These are phyloP conservation scores for Drosophila conformis DNA, from an alignment of 2,888 invertebrate species.

Conservation along the genomic window DNA sequence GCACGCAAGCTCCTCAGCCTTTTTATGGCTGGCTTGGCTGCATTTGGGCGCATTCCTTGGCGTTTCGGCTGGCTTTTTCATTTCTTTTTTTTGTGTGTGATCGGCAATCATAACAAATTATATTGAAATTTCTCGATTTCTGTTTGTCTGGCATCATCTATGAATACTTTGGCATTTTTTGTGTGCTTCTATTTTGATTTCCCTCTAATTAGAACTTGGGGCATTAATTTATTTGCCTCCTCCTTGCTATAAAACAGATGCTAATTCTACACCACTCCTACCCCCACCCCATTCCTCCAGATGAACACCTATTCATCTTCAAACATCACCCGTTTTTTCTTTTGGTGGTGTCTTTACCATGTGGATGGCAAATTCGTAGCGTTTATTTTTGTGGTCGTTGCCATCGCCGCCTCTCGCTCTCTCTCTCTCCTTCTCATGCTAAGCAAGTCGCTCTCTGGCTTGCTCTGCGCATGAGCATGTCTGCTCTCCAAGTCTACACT, in stretches of 20 bases:
- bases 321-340: neutral
- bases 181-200: constrained; percentile 15
- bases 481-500: constrained; percentile 66
- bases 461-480: constrained; percentile 42
- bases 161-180: constrained; percentile 12
- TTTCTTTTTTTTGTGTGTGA: constrained; percentile 29
- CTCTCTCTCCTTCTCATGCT: constrained; percentile 11
- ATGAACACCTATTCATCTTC: neutral
- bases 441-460: neutral
- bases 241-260: constrained; percentile 72
- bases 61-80: constrained; percentile 43
- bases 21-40: constrained; percentile 21
- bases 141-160: constrained; percentile 39
- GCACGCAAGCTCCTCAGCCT: constrained; percentile 43
- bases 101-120: constrained; percentile 64
- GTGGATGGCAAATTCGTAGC: constrained; percentile 55
- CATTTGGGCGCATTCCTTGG: constrained; percentile 55
- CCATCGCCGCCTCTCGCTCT: constrained; percentile 46
- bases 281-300: neutral
- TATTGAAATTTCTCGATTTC: constrained; percentile 57
- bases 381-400: constrained; percentile 65
- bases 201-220: constrained; percentile 52
- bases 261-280: constrained; percentile 27
- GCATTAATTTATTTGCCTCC: constrained; percentile 46
- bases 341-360: constrained; percentile 30